phyloP scores from a whole-genome alignment of 2,888 invertebrate genomes.

The Tipula vernalis region DNA sequence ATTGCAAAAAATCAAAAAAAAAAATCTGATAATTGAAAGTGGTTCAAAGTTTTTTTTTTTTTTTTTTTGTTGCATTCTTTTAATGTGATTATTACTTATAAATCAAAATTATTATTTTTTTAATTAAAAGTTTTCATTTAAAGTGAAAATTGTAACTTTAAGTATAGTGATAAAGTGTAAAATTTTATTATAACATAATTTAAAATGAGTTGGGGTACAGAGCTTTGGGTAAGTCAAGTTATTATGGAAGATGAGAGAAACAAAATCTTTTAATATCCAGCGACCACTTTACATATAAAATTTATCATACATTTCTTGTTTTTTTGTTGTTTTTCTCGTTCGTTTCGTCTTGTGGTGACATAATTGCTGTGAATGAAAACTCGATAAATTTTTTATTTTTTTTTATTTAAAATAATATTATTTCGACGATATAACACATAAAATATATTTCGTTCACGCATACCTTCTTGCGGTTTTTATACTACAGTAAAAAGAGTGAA shows the following conservation, averaged over 20 bases:
- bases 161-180: background rate
- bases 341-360: background rate
- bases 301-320: background rate
- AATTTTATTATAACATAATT: background rate
- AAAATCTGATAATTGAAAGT: background rate
- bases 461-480: background rate
- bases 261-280: background rate
- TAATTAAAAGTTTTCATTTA: background rate
- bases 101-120: background rate
- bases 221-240: background rate
- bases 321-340: background rate
- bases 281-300: background rate
- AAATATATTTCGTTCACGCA: background rate
- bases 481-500: background rate
- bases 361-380: slow-evolving; percentile 4
- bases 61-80: background rate
- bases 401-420: background rate
- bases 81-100: background rate
- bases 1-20: background rate
- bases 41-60: background rate
- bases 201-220: slow-evolving; percentile 4
- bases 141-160: background rate
- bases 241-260: background rate
- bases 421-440: no score
- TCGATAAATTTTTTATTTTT: background rate